Conservation (phyloP, 2,888 invertebrate species). For the Tiphia femorata region DNA sequence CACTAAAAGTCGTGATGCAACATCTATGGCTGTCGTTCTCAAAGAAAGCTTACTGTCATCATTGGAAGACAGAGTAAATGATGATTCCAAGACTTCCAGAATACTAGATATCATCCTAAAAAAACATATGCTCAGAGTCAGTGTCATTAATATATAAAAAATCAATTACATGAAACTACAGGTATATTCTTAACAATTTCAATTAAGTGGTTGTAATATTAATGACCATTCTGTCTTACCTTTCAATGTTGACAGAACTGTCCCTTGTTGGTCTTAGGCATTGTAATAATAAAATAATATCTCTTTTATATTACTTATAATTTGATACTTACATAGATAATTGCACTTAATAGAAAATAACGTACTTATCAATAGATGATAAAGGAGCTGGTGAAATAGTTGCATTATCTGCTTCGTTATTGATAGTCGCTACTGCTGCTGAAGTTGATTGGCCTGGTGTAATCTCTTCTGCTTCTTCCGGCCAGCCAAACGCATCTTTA, state of each 20-base stretch:
- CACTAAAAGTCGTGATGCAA: conserved; percentile 77
- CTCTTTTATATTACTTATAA: conserved; percentile 24
- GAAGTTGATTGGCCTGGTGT: conserved; percentile 63
- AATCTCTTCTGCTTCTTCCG: conserved; percentile 91
- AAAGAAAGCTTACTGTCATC: conserved; percentile 70
- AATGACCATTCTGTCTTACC: conserved; percentile 55
- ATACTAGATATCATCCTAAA: conserved; percentile 76
- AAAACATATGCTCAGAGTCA: too few species aligned
- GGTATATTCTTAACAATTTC: not conserved
- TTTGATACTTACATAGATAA: not conserved
- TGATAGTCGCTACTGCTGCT: conserved; percentile 58
- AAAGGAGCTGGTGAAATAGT: conserved; percentile 69
- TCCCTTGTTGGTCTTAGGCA: conserved; percentile 65
- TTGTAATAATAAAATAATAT: conserved; percentile 48
- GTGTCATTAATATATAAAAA: not conserved
- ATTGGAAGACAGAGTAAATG: conserved; percentile 73
- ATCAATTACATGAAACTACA: conserved; percentile 1
- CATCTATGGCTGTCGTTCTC: conserved; percentile 74
- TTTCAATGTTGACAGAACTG: conserved; percentile 62
- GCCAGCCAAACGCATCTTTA: conserved; percentile 97
- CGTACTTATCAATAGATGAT: conserved; percentile 74
- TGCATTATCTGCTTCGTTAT: conserved; percentile 67
- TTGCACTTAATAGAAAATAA: conserved; percentile 4
- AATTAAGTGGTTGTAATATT: too few species aligned
- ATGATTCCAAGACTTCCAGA: conserved; percentile 82